Base-by-base conservation (phyloP, 2,888 invertebrate genomes). In the Monochamus alternatus region DNA sequence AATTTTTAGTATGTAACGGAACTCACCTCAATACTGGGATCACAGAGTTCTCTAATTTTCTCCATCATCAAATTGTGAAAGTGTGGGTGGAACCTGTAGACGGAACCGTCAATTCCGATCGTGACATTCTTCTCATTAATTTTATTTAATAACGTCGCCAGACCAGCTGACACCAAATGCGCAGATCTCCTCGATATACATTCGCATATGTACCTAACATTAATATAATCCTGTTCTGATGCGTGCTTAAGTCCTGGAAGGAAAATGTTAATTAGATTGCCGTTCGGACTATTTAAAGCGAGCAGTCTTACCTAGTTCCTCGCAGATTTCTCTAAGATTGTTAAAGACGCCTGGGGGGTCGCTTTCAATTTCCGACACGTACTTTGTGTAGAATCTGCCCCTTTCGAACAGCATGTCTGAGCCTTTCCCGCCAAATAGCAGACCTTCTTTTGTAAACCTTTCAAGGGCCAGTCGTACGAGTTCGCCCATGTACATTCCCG, bases 401-500 rank as follows among this genome's bases (percentile, higher is more conserved):
- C 93, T 92, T 77, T 95, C 94, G 88, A 92, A 93, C 52, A 98
- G 90, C 66, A 94, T 90, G 80, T 95, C 95, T 0, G 97, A 95
- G 3, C 94, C 94, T 85, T 94, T 93, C 0, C 98, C 98, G 12
- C 93, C 93, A 87, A 98, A 98, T 3, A 98, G 88, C 1, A 97
- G 90, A 1, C 95, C 95, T 84, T 93, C 93, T 83, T 93, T 92
- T 12, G 96, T 94, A 85, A 97, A 94, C 87, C 95, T 94, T 66
- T 95, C 95, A 72, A 99, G 90, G 5, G 95, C 95, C 70, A 97
- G 91, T 76, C 99, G 93, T 8, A 95, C 96, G 80, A 99, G 89
- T 89, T 99, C 99, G n/a, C 99, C 99, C 96, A 99, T 95, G 89
- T 99, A 99, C 98, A 99, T 99, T 80, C 98, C 99, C 3, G 98